Base-by-base conservation (phyloP, 2,797 vertebrate genomes). In the Chelmon rostratus region DNA sequence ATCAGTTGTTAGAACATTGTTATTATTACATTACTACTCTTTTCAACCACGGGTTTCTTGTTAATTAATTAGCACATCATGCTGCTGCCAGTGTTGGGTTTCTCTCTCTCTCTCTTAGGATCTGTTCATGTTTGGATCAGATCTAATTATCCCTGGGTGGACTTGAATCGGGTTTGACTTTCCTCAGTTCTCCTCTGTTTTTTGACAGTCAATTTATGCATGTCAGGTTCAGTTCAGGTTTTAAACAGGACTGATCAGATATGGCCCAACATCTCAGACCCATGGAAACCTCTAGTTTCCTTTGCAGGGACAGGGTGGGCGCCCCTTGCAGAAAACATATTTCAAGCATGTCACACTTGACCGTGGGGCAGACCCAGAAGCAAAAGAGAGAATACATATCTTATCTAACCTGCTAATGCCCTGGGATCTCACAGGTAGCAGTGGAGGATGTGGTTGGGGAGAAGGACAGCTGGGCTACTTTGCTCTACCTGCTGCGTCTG, bases 281-380 rank as follows among this genome's bases (percentile, higher is more conserved):
- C 8, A 16, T 31, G 11, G 44, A 50, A 21, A 28, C 11, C 19
- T 46, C 59, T 23, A 21, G 21, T 9, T 28, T 47, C 15, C 8
- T 28, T 31, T 38, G 12, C 37, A 44, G 6, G 11, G 9, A 61
- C 35, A 7, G 5, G 2, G 9, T 8, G 23, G 7, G 5, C 58
- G 21, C 19, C 35, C 4, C 0, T 49, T 56, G 28, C 38, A 73
- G 38, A 28, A 5, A 57, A 35, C 8, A 23, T 11, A 69, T 62
- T 16, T 44, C 38, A 59, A 66, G 10, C 35, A 53, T 5, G 8
- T 65, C 65, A 75, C 18, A 66, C 9, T 18, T 37, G 18, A 75
- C 68, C 11, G 31, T 64, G 18, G 25, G 61, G 52, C 38, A 66
- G 47, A 82, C 19, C 33, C 12, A 54, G 25, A 62, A 33, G 49